Evolutionary conservation across 2,113 vertebrate species (phyloP).

Genomic region (Oostethus manadensis): DNA sequence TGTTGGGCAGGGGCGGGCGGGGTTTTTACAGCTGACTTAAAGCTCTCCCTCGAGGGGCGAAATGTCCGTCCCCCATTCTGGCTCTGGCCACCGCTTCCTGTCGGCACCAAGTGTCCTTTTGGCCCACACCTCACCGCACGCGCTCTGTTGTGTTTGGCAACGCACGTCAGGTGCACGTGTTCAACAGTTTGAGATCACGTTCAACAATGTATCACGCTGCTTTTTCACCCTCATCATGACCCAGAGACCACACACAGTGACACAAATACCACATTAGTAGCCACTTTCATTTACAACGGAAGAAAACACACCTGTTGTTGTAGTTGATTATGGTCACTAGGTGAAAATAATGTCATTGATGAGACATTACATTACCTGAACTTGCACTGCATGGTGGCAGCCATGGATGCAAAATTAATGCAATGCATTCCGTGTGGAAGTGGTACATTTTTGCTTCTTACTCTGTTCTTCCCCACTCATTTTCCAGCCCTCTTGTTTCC

Average conservation of each 20-base stretch:
- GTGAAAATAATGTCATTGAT: no score
- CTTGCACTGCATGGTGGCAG: no score
- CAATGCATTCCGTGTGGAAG: no score
- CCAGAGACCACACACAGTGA: constrained; percentile 20
- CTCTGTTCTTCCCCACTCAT: no score
- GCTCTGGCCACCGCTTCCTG: background rate
- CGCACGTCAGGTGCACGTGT: constrained; percentile 8
- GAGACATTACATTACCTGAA: no score
- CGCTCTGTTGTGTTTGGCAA: constrained; percentile 1
- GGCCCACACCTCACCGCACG: background rate
- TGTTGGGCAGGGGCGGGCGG: constrained; percentile 9
- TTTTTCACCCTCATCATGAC: constrained; percentile 17
- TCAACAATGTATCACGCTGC: constrained; percentile 16
- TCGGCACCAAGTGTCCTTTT: background rate
- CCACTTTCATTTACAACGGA: no score
- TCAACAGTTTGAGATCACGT: constrained; percentile 7
- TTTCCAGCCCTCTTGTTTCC: no score
- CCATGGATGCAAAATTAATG: no score
- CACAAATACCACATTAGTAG: background rate
- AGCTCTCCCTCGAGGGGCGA: background rate
- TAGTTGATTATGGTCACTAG: no score
- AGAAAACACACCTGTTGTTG: no score
- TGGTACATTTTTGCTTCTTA: no score
- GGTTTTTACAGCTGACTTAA: no score
- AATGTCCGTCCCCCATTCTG: background rate